Evolutionary conservation across 2,113 vertebrate genomes (phyloP).

Genomic region (Panthera leo): DNA sequence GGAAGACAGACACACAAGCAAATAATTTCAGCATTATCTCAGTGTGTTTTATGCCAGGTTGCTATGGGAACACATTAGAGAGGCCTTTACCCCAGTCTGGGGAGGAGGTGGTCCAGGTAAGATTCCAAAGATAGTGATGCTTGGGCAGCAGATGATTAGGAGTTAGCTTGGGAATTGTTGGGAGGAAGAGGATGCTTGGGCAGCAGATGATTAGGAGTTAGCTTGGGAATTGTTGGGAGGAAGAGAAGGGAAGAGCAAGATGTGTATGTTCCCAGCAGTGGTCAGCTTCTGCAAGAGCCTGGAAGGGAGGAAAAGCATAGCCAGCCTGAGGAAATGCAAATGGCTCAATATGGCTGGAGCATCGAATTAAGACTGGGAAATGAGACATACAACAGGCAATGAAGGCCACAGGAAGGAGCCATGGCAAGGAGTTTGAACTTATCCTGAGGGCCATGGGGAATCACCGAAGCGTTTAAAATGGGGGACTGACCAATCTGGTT

Average conservation of each 20-base stretch:
- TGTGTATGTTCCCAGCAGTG: not conserved
- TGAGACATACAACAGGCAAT: not conserved
- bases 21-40: not conserved
- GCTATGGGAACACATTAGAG: constrained; percentile 18
- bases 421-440: constrained; percentile 11
- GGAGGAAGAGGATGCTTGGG: not conserved
- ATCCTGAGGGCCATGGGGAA: constrained; percentile 14
- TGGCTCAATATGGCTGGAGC: not conserved
- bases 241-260: not conserved
- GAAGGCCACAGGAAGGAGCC: not conserved
- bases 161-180: not conserved
- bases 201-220: not conserved
- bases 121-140: not conserved
- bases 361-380: not conserved
- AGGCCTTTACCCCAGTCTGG: not conserved
- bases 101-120: not conserved
- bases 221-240: not conserved
- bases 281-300: not conserved
- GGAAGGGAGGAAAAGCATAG: not conserved
- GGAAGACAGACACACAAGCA: not conserved
- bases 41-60: not conserved
- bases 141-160: not conserved
- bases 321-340: not conserved
- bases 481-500: not conserved
- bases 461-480: constrained; percentile 12